Evolutionary conservation across 1,140 invertebrate species (phyloP), one percentile per base, ranked within the genome.

Genomic region (Latrodectus geometricus): DNA sequence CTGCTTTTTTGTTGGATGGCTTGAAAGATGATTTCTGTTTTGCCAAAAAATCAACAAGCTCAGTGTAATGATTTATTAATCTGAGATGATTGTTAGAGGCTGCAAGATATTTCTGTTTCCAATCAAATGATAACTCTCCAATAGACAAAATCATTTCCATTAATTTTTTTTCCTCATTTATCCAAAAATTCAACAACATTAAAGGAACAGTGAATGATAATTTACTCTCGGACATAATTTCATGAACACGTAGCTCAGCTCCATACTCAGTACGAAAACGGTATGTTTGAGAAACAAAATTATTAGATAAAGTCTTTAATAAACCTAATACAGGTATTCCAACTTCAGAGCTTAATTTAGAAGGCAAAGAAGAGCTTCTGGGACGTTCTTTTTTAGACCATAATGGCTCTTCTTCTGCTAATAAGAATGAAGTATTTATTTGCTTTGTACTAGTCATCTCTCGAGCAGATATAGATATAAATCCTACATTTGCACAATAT

Each of bases 181-280:
- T 97, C 94, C 95, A 98, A 75, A 98, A 93, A 79, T 94, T 95
- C 96, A 99, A 91, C 86, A 98, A 91, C 91, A 98, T 95, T 88
- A 96, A 94, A 8, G 97, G 97, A 90, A 98, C 94, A 54, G 94
- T 92, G 89, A 96, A 98, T 89, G 96, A 96, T 0, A 97, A 91
- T 90, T 95, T 95, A 79, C 95, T 95, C 91, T 99, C 97, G 0
- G 96, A 95, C 95, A 99, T 96, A 83, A 96, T 95, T 92, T 99
- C 97, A 68, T 89, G 86, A 20, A 89, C 73, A 80, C 75, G 78
- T 3, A 88, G 15, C 56, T 88, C 87, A 73, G 87, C 87, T 9
- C 87, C 87, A 56, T 84, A 75, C 48, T 75, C 87, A 65, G 87
- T 88, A 72, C 79, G 81, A 85, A 88, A 86, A 49, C 87, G 74